phyloP scores from a whole-genome alignment of 2,797 vertebrate species.

The Menidia menidia region DNA sequence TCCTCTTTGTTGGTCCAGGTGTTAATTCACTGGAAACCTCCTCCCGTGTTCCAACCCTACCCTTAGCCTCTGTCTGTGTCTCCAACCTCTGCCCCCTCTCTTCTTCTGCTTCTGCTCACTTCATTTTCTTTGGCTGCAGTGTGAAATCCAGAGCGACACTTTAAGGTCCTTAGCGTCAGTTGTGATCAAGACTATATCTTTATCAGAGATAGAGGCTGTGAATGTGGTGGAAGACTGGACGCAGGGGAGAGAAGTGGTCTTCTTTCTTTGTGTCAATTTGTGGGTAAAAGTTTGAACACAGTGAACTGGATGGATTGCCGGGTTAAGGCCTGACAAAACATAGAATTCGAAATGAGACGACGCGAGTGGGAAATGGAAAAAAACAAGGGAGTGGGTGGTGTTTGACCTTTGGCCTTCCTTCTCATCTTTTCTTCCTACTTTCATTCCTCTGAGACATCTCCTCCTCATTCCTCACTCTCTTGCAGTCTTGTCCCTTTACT shows the following conservation, averaged over 20 bases:
- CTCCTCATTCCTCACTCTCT: conserved; percentile 62
- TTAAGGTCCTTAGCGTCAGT: conserved; percentile 78
- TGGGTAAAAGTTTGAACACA: background rate
- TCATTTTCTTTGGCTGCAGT: conserved; percentile 28
- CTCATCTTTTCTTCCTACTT: conserved; percentile 75
- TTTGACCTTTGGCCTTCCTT: conserved; percentile 63
- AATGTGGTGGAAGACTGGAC: conserved; percentile 15
- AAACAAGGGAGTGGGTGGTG: conserved; percentile 60
- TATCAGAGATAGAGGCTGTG: conserved; percentile 55
- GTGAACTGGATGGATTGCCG: background rate
- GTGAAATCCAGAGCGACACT: conserved; percentile 80
- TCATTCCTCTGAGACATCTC: conserved; percentile 66
- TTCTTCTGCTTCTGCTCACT: conserved; percentile 22
- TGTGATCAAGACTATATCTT: conserved; percentile 72
- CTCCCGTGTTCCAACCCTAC: conserved; percentile 43
- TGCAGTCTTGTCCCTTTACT: conserved; percentile 34
- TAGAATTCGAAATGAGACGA: conserved; percentile 37
- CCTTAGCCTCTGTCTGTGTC: conserved; percentile 31
- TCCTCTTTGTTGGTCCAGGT: conserved; percentile 46
- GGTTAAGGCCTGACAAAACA: conserved; percentile 34
- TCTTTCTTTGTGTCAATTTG: background rate
- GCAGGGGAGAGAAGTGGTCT: background rate
- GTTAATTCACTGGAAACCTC: conserved; percentile 30
- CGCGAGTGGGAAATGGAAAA: conserved; percentile 54
- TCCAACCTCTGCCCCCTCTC: conserved; percentile 43